These are phyloP conservation scores for Tretioscincus oriximinensis DNA, from an alignment of 2,113 vertebrate species.

Conservation along the genomic window DNA sequence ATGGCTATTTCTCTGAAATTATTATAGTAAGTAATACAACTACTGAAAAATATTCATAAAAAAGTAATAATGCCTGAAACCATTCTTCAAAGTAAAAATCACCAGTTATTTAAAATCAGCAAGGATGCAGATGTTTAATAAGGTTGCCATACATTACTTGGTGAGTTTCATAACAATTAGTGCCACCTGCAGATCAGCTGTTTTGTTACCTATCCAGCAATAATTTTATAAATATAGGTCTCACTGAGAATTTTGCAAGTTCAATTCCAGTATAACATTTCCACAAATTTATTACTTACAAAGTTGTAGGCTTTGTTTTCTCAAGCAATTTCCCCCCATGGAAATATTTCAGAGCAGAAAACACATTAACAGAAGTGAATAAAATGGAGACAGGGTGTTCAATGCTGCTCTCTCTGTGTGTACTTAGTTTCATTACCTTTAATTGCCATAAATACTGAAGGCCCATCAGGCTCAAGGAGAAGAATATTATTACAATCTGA, in stretches of 20 bases:
- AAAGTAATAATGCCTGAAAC: no score
- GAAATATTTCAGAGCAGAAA: neutral
- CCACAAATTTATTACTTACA: neutral
- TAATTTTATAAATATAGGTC: neutral
- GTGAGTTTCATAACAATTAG: neutral
- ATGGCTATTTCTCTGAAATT: no score
- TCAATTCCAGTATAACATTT: neutral
- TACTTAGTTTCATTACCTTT: neutral
- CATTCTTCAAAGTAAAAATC: no score
- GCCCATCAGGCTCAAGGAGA: neutral
- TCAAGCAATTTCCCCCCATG: neutral
- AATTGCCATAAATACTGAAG: neutral
- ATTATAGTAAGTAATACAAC: no score
- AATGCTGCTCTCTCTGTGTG: neutral
- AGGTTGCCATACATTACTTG: neutral
- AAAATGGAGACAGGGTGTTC: neutral
- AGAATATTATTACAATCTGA: neutral
- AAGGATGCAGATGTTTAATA: neutral
- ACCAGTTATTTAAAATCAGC: neutral
- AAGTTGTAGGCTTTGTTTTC: neutral
- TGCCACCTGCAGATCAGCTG: neutral
- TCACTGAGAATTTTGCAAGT: no score
- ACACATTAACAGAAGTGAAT: neutral
- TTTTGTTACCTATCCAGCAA: neutral
- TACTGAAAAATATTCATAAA: no score